Base-by-base conservation (phyloP, 1,140 invertebrate genomes). In the Fopius arisanus region DNA sequence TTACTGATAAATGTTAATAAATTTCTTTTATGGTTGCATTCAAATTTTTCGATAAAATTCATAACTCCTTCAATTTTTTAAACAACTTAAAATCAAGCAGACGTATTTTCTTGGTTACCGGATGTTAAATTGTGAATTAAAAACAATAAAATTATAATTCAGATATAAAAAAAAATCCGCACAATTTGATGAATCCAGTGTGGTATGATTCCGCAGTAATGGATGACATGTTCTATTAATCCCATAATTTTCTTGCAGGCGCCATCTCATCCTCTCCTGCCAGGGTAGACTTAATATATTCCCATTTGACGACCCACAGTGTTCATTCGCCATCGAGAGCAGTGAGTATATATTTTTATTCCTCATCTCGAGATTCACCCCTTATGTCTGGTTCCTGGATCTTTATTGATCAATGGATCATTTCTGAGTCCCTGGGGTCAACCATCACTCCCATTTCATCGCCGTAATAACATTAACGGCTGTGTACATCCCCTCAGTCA, bases 311-410 rank as follows among this genome's bases (percentile, higher is more conserved):
- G 96, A 97, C 90, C 96, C 96, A 77, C 91, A 94, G 87, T 97
- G 96, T 91, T 95, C 94, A 88, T 97, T 97, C 90, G 94, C 95
- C 78, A 94, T 97, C 90, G 96, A 97, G 91, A 97, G 95, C 90
- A 96, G 96, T 97, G 91, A 96, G 95, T 96, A 89, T 75, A 70
- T 71, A 43, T 69, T 14, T 65, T 29, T 43, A 63, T 59, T 63
- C 51, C 10, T 19, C 6, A 12, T 5, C 14, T 40, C 54, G 40
- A 10, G 63, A 62, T 40, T 29, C 0, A 31, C 19, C 59, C 7
- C 14, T 7, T 63, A 4, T 37, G 7, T 40, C 14, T 48, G 9
- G 7, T 37, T 3, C 28, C 16, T 29, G 12, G 7, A n/a, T 69
- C 7, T 69, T 69, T 48, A 48, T 69, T 23, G 16, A 12, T 21